A percentile compares a stretch with the other conserved stretches of the same genome.
Evolutionary conservation across 2,113 vertebrate species (phyloP).

Genomic region (Lophura nycthemera): DNA sequence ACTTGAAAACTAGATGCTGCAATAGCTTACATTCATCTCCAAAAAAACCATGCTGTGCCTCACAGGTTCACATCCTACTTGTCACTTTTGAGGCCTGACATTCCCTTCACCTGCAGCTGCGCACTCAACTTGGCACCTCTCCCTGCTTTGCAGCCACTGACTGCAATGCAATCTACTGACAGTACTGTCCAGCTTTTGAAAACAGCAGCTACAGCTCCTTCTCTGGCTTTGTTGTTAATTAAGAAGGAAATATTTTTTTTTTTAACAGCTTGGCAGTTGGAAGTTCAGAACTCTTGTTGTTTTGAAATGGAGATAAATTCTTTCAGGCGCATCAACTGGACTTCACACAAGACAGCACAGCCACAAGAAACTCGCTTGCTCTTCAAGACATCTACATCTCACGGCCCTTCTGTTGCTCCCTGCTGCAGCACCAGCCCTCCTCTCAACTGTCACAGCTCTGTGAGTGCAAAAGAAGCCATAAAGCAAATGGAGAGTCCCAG

Average conservation of each 20-base stretch:
- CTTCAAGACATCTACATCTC: neutral
- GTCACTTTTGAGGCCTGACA: neutral
- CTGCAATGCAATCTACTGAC: neutral
- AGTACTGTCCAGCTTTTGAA: neutral
- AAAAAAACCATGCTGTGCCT: fast-evolving
- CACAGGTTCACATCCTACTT: neutral
- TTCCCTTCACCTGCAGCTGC: neutral
- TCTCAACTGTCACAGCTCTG: neutral
- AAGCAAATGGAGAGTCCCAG: fast-evolving
- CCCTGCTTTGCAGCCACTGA: neutral
- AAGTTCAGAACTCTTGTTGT: neutral
- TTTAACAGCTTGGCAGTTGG: neutral
- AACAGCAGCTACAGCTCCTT: neutral
- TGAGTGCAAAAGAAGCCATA: neutral
- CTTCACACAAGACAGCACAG: neutral
- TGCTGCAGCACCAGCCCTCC: neutral
- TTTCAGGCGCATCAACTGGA: neutral
- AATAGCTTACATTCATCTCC: neutral
- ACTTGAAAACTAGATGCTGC: neutral
- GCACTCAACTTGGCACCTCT: fast-evolving
- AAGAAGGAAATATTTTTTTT: neutral
- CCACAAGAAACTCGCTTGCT: neutral
- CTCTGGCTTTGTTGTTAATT: too few relatives aligned
- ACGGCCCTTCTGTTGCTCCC: neutral
- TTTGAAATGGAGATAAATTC: neutral